These are phyloP conservation scores for Episyrphus balteatus DNA, from an alignment of 1,140 invertebrate species.

Conservation along the genomic window DNA sequence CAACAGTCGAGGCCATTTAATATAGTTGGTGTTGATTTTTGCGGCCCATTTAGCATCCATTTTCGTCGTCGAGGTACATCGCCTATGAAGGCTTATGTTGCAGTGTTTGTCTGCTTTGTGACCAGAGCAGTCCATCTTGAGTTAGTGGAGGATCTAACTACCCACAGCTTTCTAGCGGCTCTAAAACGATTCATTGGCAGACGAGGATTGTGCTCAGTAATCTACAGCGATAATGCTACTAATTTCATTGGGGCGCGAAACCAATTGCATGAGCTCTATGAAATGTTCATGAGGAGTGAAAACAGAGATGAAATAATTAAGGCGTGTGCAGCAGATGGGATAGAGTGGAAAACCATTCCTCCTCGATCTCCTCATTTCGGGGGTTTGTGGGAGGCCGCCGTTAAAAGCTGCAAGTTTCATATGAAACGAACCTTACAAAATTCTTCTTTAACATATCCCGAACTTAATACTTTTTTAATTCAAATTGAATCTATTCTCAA, in stretches of 20 bases:
- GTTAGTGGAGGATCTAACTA: constrained; percentile 10
- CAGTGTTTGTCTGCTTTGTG: constrained; percentile 12
- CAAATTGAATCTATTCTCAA: no score
- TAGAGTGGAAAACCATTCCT: no score
- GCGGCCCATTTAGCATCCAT: constrained; percentile 21
- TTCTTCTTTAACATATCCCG: no score
- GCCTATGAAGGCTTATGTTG: constrained; percentile 9
- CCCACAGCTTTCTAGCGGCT: constrained; percentile 9
- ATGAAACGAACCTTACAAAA: no score
- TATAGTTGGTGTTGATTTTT: constrained; percentile 24
- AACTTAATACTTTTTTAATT: no score
- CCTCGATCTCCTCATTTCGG: no score
- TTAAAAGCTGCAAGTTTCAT: constrained; percentile 19
- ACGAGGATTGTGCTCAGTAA: constrained; percentile 17
- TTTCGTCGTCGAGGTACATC: constrained; percentile 1
- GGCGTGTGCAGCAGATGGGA: no score
- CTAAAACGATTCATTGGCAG: no score
- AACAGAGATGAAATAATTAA: no score
- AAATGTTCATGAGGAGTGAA: no score
- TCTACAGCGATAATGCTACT: constrained; percentile 23
- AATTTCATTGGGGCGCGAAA: constrained; percentile 14
- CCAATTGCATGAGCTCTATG: no score
- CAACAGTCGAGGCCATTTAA: not conserved
- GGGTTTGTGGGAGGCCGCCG: constrained; percentile 20
- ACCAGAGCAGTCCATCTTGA: constrained; percentile 24